Conservation (phyloP, 2,797 vertebrate genomes). For the Pseudomugil gertrudae region DNA sequence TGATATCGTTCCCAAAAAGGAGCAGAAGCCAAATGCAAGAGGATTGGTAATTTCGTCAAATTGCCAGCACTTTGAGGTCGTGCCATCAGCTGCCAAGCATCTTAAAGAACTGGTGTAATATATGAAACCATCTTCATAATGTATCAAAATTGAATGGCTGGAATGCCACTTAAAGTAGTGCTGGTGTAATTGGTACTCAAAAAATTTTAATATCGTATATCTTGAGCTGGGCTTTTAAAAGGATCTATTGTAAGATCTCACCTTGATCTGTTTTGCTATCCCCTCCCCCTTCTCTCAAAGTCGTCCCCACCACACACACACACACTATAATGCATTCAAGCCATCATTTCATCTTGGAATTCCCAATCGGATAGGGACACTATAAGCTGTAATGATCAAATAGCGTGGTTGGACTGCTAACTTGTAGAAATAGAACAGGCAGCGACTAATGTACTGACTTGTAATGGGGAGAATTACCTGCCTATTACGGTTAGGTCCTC, state of each 20-base stretch:
- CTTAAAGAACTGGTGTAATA: slow-evolving; percentile 64
- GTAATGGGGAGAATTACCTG: slow-evolving; percentile 67
- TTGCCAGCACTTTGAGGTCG: slow-evolving; percentile 71
- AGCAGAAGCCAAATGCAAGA: slow-evolving; percentile 57
- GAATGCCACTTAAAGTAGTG: slow-evolving; percentile 74
- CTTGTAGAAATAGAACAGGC: slow-evolving; percentile 89
- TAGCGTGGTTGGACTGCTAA: slow-evolving; percentile 87
- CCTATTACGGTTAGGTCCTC: slow-evolving; percentile 57
- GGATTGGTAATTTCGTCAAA: slow-evolving; percentile 73
- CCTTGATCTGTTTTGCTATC: slow-evolving; percentile 61
- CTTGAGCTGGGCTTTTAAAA: slow-evolving; percentile 89
- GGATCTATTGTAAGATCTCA: slow-evolving; percentile 64
- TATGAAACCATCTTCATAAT: slow-evolving; percentile 75
- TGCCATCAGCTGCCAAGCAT: slow-evolving; percentile 51
- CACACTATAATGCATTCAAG: slow-evolving; percentile 84
- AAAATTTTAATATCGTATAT: slow-evolving; percentile 91
- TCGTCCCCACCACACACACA: not conserved
- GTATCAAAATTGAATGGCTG: slow-evolving; percentile 71
- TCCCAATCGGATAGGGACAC: slow-evolving; percentile 85
- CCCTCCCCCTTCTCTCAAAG: not conserved
- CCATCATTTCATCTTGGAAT: slow-evolving; percentile 80
- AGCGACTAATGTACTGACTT: slow-evolving; percentile 70
- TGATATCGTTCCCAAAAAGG: slow-evolving; percentile 44
- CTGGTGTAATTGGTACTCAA: slow-evolving; percentile 81
- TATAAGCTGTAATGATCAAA: slow-evolving; percentile 89